Conservation (phyloP, 2,113 vertebrate species). For the Terrapene triunguis region DNA sequence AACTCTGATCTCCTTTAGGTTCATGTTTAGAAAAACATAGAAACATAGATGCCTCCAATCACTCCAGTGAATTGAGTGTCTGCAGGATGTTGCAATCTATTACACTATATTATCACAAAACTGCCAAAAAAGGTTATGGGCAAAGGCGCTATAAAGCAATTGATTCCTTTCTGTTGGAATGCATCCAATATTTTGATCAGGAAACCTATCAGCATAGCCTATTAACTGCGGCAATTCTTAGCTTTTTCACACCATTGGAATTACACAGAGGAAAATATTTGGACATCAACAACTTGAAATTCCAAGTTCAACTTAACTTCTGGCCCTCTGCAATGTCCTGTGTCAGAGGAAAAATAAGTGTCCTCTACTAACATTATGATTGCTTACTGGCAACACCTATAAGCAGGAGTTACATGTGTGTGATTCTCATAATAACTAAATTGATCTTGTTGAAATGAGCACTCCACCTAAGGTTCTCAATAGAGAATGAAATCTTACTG, state of each 20-base stretch:
- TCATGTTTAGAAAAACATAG: conserved; percentile 24
- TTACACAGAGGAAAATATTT: accelerated
- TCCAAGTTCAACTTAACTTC: not conserved
- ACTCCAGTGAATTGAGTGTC: not conserved
- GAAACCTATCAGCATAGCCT: accelerated
- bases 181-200: not conserved
- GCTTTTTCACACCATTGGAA: accelerated
- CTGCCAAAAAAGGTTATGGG: not conserved
- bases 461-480: accelerated
- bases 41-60: conserved; percentile 19
- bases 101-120: not conserved
- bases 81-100: not conserved
- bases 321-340: not conserved
- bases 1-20: conserved; percentile 49
- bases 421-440: accelerated
- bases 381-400: not conserved
- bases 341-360: not conserved
- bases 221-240: not conserved
- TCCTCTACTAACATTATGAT: not conserved
- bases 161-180: not conserved
- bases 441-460: accelerated
- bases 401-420: accelerated
- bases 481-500: not conserved
- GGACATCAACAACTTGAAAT: accelerated
- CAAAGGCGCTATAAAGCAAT: not conserved